Evolutionary conservation across 2,113 vertebrate genomes (phyloP).

Genomic region (Paradisaea rubra): DNA sequence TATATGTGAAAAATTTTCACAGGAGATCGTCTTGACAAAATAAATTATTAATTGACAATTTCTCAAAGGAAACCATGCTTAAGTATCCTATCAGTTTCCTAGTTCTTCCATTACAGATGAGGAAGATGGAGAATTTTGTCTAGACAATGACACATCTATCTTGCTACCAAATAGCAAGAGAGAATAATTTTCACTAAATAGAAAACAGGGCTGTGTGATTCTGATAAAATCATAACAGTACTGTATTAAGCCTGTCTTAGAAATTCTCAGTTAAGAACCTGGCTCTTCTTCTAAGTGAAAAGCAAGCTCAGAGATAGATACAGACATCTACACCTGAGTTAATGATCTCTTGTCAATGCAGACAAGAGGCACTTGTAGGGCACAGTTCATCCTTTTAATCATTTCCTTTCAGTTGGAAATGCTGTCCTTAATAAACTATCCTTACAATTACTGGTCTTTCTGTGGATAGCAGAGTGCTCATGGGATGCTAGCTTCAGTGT

Average conservation of each 20-base stretch:
- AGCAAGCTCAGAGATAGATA: neutral
- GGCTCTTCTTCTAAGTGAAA: neutral
- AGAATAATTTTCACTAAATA: conserved; percentile 18
- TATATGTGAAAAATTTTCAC: neutral
- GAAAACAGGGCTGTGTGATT: neutral
- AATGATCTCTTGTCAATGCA: neutral
- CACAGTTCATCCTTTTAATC: neutral
- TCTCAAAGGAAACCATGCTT: neutral
- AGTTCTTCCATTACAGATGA: neutral
- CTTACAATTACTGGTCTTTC: neutral
- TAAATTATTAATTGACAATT: conserved; percentile 9
- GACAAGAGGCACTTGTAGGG: neutral
- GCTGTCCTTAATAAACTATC: neutral
- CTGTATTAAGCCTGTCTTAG: neutral
- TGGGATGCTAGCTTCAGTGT: neutral
- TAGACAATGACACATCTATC: neutral
- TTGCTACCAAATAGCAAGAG: neutral
- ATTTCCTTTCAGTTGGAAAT: neutral
- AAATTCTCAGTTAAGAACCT: neutral
- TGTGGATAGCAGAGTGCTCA: neutral
- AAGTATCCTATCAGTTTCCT: neutral
- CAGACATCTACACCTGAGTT: neutral
- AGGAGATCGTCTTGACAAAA: neutral
- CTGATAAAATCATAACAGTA: neutral
- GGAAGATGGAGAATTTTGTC: neutral